Evolutionary conservation across 2,888 invertebrate genomes (phyloP), one percentile per base, ranked within the genome.

Genomic region (Heliconius erato): DNA sequence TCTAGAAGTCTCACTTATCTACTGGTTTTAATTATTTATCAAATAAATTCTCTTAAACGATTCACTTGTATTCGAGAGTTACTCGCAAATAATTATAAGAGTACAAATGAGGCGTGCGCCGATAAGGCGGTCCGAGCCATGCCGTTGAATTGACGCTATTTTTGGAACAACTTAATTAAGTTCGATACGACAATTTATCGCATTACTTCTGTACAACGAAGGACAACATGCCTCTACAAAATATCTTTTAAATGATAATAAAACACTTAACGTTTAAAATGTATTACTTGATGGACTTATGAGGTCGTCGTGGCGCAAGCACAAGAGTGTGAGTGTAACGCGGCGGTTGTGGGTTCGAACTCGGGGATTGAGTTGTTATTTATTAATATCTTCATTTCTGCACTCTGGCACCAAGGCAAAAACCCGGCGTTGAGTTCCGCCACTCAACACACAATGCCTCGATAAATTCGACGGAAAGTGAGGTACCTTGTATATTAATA

Each of bases 91-190:
- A 85, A 89, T 89, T 89, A 89, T 86, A 87, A 86, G 88, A 90
- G 89, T 89, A 89, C 88, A 89, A 90, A 91, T 91, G 88, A 89
- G 86, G 87, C 84, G 82, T 84, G 83, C 49, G 49, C 49, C 83
- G 85, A 85, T 85, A 83, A 88, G 89, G 84, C 86, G 86, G 85
- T 84, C 54, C 49, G 63, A 40, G 59, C 79, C 72, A 79, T 78
- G 23, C 35, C 69, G 72, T 28, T 63, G 54, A 54, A 54, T 23
- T 54, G 77, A 82, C 49, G 71, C 69, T 78, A 84, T 84, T 83
- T 82, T 77, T 67, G 54, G 72, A 78, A 80, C 74, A 65, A 78
- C 72, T 81, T 84, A 84, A 84, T 81, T 84, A 84, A 79, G 59
- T 79, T 63, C 74, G 80, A 83, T 79, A 74, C 68, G 26, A 79